A percentile compares a stretch with the other conserved stretches of the same genome.
phyloP scores from a whole-genome alignment of 2,797 vertebrate genomes.

The Protonibea diacanthus region DNA sequence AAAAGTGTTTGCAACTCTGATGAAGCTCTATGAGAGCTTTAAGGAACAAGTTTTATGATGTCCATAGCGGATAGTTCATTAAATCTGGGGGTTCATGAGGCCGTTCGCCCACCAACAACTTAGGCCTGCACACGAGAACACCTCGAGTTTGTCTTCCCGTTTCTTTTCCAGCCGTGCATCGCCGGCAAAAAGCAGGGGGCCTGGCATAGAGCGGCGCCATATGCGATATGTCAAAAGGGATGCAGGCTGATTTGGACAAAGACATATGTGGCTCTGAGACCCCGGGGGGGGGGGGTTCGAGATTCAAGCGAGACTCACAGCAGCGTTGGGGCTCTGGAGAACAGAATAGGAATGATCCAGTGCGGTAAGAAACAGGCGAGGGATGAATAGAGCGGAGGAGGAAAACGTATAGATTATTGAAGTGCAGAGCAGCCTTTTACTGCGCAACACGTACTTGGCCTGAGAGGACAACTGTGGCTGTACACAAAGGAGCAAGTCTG shows the following conservation, averaged over 20 bases:
- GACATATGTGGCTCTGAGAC: slow-evolving; percentile 41
- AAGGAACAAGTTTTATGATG: neutral
- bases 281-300: neutral
- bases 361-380: slow-evolving; percentile 4
- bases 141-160: slow-evolving; percentile 13
- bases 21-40: neutral
- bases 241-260: slow-evolving; percentile 36
- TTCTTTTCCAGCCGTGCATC: slow-evolving; percentile 25
- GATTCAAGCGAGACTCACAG: slow-evolving; percentile 8
- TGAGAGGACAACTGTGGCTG: slow-evolving; percentile 2
- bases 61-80: neutral
- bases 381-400: neutral
- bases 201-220: slow-evolving; percentile 19
- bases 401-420: neutral
- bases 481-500: neutral
- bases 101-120: slow-evolving; percentile 13
- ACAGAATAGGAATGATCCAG: slow-evolving; percentile 7
- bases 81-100: neutral
- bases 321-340: slow-evolving; percentile 14
- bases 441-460: slow-evolving; percentile 27
- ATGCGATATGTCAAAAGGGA: slow-evolving; percentile 41
- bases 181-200: slow-evolving; percentile 8
- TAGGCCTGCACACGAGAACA: neutral
- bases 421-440: slow-evolving; percentile 18
- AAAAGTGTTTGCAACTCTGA: neutral